Conservation (phyloP, 2,797 vertebrate species). For the Bufotes viridis region DNA sequence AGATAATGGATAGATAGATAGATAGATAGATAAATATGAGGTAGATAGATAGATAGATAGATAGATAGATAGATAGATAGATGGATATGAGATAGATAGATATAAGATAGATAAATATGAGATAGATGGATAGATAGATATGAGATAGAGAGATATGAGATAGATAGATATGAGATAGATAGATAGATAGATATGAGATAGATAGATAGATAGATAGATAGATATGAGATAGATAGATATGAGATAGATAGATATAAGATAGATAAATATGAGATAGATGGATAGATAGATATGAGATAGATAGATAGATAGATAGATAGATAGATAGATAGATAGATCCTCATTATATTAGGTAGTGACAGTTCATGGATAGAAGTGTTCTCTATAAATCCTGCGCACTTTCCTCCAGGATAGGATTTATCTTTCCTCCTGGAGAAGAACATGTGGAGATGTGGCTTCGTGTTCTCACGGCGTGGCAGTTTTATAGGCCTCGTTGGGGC, state of each 20-base stretch:
- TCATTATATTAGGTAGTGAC: background rate
- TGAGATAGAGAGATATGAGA: no score
- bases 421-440: slow-evolving; percentile 18
- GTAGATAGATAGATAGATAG: no score
- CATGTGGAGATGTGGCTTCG: background rate
- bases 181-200: background rate
- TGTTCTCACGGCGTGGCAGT: background rate
- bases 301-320: no score
- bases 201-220: no score
- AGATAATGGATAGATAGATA: no score
- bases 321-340: background rate
- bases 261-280: no score
- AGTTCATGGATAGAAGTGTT: slow-evolving; percentile 56
- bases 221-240: no score
- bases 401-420: slow-evolving; percentile 23
- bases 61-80: no score
- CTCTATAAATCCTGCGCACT: slow-evolving; percentile 12
- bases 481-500: slow-evolving; percentile 34
- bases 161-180: background rate
- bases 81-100: background rate
- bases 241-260: no score
- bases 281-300: no score
- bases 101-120: background rate
- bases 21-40: no score
- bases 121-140: no score